Conservation (phyloP, 2,113 vertebrate species). For the Astur gentilis region DNA sequence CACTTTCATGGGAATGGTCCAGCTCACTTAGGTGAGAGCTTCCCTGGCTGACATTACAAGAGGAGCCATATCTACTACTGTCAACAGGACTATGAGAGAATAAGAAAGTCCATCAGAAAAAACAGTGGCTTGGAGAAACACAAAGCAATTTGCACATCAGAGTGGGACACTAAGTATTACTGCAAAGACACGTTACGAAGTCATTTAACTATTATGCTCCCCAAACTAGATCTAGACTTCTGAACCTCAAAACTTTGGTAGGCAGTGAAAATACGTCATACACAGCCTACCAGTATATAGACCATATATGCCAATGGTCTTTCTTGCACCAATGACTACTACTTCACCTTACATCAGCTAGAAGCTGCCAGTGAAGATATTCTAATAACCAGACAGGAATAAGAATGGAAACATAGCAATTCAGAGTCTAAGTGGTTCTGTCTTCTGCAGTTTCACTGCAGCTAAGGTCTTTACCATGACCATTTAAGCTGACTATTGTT, state of each 20-base stretch:
- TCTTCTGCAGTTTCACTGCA: not conserved
- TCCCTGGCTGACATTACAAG: slow-evolving; percentile 92
- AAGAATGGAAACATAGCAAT: not conserved
- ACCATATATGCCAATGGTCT: not conserved
- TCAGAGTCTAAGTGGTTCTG: slow-evolving; percentile 4
- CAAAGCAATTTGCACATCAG: not conserved
- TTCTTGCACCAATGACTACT: not conserved
- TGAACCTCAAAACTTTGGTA: not conserved
- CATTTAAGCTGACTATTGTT: not conserved
- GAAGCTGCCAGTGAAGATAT: slow-evolving; percentile 14
- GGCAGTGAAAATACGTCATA: not conserved
- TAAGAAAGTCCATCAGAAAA: not conserved
- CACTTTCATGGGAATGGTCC: slow-evolving; percentile 82
- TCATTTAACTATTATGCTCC: not conserved
- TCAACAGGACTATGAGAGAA: slow-evolving; percentile 83
- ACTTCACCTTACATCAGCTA: not conserved
- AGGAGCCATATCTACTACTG: slow-evolving; percentile 92
- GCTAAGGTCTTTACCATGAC: not conserved
- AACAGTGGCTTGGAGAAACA: not conserved
- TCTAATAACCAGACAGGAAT: not conserved
- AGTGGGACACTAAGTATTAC: not conserved
- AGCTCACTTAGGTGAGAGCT: slow-evolving; percentile 92
- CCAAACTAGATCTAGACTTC: not conserved
- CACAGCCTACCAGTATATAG: not conserved
- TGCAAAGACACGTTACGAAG: not conserved